Evolutionary conservation across 2,888 invertebrate genomes (phyloP).

Genomic region (Gryllus longicercus): DNA sequence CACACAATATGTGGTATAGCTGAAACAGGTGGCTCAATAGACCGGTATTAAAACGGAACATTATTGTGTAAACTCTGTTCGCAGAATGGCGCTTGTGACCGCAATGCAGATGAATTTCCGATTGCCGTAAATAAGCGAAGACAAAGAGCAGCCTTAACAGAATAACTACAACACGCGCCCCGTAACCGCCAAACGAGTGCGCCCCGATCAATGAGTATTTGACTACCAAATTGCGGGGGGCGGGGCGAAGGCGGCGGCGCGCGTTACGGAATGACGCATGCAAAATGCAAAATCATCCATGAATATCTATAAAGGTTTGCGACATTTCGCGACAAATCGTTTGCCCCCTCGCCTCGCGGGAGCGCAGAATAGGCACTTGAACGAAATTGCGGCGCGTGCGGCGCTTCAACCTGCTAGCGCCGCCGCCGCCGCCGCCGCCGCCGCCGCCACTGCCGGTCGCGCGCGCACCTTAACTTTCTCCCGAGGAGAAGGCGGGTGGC

Average conservation of each 20-base stretch:
- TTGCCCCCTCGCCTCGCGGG: neutral
- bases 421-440: too few species aligned
- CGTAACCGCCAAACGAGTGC: neutral
- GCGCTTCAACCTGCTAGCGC: neutral
- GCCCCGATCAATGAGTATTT: neutral
- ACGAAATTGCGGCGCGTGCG: neutral
- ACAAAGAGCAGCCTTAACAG: too few species aligned
- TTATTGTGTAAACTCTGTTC: too few species aligned
- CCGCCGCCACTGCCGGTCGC: neutral
- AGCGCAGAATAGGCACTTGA: neutral
- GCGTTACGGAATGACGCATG: slow-evolving; percentile 1
- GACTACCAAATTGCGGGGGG: neutral
- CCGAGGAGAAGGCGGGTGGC: neutral
- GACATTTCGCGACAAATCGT: neutral
- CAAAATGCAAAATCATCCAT: slow-evolving; percentile 17
- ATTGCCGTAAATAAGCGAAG: too few species aligned
- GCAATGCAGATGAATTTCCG: too few species aligned
- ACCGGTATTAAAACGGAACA: too few species aligned
- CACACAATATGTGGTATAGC: too few species aligned
- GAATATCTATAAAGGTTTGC: neutral
- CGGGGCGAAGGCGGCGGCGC: neutral
- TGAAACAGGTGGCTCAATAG: too few species aligned
- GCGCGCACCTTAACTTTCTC: neutral
- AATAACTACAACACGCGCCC: too few species aligned
- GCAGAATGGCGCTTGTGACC: too few species aligned